Base-by-base conservation (phyloP, 2,113 vertebrate species). In the Mustela nigripes region DNA sequence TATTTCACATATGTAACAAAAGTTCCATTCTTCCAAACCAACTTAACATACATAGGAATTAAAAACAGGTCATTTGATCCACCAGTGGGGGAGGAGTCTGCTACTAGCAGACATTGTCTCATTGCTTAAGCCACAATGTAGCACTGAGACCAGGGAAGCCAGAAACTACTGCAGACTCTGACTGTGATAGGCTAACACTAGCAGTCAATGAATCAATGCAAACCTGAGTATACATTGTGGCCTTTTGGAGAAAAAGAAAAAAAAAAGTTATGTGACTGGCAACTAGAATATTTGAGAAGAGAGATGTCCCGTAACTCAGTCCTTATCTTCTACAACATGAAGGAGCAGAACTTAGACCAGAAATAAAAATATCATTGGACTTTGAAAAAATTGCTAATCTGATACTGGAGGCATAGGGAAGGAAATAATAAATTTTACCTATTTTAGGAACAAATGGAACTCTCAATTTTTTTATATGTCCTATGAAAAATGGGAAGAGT, bases 271-370 rank as follows among this genome's bases (percentile, higher is more conserved):
- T 11, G 28, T 86, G 62, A 86, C 11, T 74, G 19, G 15, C 15
- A 45, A 11, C 26, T 42, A 56, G 84, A 58, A 60, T 11, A 69
- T 28, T 2, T 36, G 63, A 71, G 63, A 71, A 60, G 11, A 48
- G 5, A 1, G 2, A 31, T 31, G 11, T 22, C 6, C 7, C 18
- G 9, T 5, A 8, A 7, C 42, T 36, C 33, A 19, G 7, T 63
- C 11, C n/a, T 85, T 63, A 16, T 18, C 33, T 76, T 71, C 24
- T 85, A 42, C 11, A 60, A 50, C 7, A 39, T 21, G 50, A 71
- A 56, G 14, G 50, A 15, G 12, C 22, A 21, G 21, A 50, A 39
- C 28, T 78, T 67, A 48, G 69, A 85, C 60, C 16, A 60, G 60
- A 79, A 71, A 24, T 36, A 85, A 78, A 79, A 76, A 4, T 69